Conservation (phyloP, 2,888 invertebrate genomes). For the Alcis repandata region DNA sequence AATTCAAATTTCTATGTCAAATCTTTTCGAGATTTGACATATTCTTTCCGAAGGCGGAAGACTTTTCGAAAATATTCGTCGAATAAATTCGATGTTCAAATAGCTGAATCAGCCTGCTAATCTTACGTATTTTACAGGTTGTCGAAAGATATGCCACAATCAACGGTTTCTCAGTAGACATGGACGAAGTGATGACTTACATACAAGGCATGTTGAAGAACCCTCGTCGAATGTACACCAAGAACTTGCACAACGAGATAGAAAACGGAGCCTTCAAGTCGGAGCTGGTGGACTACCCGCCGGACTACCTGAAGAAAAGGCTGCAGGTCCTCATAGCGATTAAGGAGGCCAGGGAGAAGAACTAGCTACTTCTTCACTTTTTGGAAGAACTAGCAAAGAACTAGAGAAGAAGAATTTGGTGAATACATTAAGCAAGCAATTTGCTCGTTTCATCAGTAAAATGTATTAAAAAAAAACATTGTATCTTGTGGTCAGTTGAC, state of each 20-base stretch:
- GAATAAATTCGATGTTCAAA: no score
- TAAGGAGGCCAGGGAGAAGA: conserved; percentile 8
- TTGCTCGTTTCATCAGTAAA: no score
- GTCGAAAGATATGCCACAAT: neutral
- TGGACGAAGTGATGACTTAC: neutral
- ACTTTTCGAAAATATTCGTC: no score
- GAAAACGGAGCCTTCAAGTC: conserved; percentile 5
- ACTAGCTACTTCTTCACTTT: no score
- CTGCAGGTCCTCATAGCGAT: neutral
- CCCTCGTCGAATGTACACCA: neutral
- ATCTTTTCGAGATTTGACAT: no score
- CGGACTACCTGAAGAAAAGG: neutral
- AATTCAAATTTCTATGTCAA: no score
- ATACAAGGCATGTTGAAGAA: neutral
- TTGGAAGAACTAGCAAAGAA: neutral
- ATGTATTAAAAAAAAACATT: no score
- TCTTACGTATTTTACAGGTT: no score
- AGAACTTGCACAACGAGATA: conserved; percentile 1
- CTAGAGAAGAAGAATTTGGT: no score
- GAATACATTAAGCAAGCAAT: no score
- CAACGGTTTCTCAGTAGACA: neutral
- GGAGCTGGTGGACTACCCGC: neutral
- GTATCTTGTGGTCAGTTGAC: neutral
- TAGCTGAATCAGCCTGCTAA: no score
- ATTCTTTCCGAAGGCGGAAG: no score